Conservation (phyloP, 2,113 vertebrate genomes). For the Herpetotheres cachinnans region DNA sequence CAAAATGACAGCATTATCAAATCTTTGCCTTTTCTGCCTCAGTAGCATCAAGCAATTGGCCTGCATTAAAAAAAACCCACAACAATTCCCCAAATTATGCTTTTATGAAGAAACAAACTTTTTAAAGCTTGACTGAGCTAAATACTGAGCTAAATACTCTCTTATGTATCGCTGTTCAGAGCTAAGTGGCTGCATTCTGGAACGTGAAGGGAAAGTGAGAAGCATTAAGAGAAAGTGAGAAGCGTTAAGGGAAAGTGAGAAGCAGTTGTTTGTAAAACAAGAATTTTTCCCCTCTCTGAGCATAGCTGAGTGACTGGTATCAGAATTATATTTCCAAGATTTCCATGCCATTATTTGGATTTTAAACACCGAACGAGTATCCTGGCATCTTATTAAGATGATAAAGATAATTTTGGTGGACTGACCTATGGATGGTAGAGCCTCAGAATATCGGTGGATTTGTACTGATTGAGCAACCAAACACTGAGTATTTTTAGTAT, state of each 20-base stretch:
- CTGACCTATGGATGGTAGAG: background rate
- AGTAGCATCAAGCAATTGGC: background rate
- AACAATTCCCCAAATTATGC: background rate
- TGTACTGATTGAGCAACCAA: background rate
- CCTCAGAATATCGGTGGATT: background rate
- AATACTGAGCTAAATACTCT: background rate
- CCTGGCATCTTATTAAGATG: background rate
- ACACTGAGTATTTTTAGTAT: background rate
- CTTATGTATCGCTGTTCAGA: background rate
- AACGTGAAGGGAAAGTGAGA: background rate
- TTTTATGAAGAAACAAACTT: constrained; percentile 21
- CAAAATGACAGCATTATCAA: background rate
- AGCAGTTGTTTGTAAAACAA: background rate
- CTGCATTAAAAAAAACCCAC: background rate
- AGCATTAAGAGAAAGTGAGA: background rate
- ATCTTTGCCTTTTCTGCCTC: background rate
- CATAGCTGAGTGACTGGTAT: background rate
- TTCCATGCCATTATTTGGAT: background rate
- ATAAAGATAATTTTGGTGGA: background rate
- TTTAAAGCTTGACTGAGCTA: constrained; percentile 13
- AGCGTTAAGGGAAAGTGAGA: background rate
- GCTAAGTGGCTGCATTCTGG: background rate
- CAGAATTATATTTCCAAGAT: background rate
- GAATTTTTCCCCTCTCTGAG: background rate
- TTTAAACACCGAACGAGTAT: background rate